These are phyloP conservation scores for Hirtodrosophila confusa DNA, from an alignment of 2,888 invertebrate genomes.

Conservation along the genomic window DNA sequence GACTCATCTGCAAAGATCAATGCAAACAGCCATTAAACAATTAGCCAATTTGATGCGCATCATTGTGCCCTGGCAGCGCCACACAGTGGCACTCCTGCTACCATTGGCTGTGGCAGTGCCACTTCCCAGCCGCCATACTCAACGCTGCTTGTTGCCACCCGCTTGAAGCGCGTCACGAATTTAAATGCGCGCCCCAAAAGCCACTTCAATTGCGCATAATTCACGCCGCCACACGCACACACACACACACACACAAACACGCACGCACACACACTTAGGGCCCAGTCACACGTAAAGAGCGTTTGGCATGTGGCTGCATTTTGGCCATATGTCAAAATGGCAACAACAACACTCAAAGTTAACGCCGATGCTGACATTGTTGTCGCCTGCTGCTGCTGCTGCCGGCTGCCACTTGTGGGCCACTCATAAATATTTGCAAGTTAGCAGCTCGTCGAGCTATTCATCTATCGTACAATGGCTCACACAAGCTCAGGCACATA, in stretches of 20 bases:
- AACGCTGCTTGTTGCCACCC: conserved; percentile 69
- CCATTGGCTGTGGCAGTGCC: conserved; percentile 6
- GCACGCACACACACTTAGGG: conserved; percentile 24
- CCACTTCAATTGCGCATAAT: conserved; percentile 78
- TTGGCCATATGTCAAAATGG: conserved; percentile 79
- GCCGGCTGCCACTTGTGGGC: conserved; percentile 71
- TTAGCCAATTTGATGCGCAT: conserved; percentile 78
- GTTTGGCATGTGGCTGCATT: conserved; percentile 77
- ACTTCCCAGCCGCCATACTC: conserved; percentile 22
- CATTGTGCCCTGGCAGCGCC: conserved; percentile 47
- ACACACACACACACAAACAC: conserved; percentile 18
- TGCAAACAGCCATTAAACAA: conserved; percentile 78
- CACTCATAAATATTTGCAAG: conserved; percentile 80
- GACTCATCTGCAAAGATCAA: conserved; percentile 80
- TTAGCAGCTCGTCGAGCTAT: conserved; percentile 80
- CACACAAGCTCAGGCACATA: conserved; percentile 21
- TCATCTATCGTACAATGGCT: conserved; percentile 71
- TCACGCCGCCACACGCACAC: conserved; percentile 62
- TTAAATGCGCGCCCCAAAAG: conserved; percentile 76
- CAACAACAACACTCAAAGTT: conserved; percentile 74
- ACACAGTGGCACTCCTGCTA: background rate
- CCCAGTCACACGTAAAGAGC: conserved; percentile 49
- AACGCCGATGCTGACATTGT: conserved; percentile 61
- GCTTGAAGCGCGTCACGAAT: conserved; percentile 76
- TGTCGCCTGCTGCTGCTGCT: conserved; percentile 51